Base-by-base conservation (phyloP, 2,888 invertebrate species). In the Drosophila demipolita region DNA sequence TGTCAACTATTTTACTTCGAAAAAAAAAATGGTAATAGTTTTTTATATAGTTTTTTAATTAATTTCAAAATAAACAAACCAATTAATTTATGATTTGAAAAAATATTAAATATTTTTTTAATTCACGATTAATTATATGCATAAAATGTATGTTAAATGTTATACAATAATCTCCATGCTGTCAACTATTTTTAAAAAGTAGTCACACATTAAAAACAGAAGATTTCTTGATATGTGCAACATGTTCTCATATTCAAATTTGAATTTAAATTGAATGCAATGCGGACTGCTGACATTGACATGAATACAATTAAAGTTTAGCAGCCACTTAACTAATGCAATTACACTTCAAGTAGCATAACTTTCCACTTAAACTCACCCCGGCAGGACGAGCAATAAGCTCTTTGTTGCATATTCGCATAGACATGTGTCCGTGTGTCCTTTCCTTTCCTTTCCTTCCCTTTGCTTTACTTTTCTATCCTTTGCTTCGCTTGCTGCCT, bases 271-370 rank as follows among this genome's bases (percentile, higher is more conserved):
- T 35, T 61, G 45, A 32, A 65, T 38, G 59, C 54, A 48, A 48
- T 60, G 53, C 20, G 15, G 36, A 53, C 17, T 66, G 48, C 63
- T 61, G 62, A 78, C 49, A 61, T 63, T 82, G 67, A 82, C 32
- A 64, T 58, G 59, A 66, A 82, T 64, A 68, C 61, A 78, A 67
- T 78, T 78, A 63, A 63, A 63, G 68, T 63, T 75, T 75, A 72
- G 71, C 74, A 75, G 90, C 63, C 88, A 89, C 88, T 84, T 83
- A 78, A 72, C 75, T 83, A 83, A 83, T 83, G 90, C 83, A 83
- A 83, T 83, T 83, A 89, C 83, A 83, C 83, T 85, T 83, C 69
- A 89, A 85, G 85, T 84, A 70, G 75, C 85, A 71, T 64, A 50
- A 75, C 73, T 82, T 82, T 85, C 82, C 85, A 75, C 74, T 87